These are phyloP conservation scores for Druon quercuslanigerum DNA, from an alignment of 1,140 invertebrate genomes.

Conservation along the genomic window DNA sequence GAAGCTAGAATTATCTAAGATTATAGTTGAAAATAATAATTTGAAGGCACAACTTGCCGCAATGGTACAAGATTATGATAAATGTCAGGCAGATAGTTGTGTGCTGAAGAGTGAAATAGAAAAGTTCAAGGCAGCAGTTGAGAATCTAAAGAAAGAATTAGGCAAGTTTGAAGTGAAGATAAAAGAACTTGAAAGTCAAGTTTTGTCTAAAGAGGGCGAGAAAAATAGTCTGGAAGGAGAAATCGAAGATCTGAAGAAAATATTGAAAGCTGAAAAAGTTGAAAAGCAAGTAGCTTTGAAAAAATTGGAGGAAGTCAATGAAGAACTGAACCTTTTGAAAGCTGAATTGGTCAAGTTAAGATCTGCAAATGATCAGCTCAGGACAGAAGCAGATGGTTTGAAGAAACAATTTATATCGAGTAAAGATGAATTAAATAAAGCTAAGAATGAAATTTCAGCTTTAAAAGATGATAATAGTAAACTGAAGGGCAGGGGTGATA, in stretches of 20 bases:
- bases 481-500: conserved; percentile 31
- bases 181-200: background rate
- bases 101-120: background rate
- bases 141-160: background rate
- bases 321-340: conserved; percentile 49
- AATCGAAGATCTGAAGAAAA: conserved; percentile 30
- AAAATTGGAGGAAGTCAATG: conserved; percentile 18
- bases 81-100: background rate
- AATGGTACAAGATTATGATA: background rate
- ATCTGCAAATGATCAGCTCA: conserved; percentile 43
- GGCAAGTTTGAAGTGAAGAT: background rate
- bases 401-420: conserved; percentile 17
- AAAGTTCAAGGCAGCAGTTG: background rate
- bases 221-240: conserved; percentile 34
- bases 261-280: conserved; percentile 41
- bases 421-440: conserved; percentile 35
- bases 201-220: background rate
- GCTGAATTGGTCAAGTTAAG: conserved; percentile 48
- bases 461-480: conserved; percentile 40
- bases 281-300: conserved; percentile 34
- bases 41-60: background rate
- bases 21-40: background rate
- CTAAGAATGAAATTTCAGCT: conserved; percentile 41
- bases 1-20: background rate
- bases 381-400: conserved; percentile 23